Percentiles rank a stretch among this genome's conserved stretches.
These are phyloP conservation scores for Whitmania pigra DNA, from an alignment of 1,140 invertebrate species.

Conservation along the genomic window DNA sequence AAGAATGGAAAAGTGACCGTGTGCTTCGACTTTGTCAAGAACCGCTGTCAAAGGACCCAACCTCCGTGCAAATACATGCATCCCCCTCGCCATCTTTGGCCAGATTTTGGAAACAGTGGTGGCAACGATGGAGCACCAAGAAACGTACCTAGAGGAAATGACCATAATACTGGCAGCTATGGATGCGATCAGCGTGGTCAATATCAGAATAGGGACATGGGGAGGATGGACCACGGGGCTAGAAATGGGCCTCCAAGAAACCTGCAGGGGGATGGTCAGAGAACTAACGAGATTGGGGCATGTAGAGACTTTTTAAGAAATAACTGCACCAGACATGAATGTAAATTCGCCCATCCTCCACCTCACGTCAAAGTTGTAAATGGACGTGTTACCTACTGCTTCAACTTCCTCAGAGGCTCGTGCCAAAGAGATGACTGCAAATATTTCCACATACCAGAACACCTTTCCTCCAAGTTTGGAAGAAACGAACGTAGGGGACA, in stretches of 20 bases:
- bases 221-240: no score
- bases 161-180: not conserved
- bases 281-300: not conserved
- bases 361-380: not conserved
- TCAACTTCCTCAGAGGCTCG: not conserved
- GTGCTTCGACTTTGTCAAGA: slow-evolving; percentile 98
- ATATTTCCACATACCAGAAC: not conserved
- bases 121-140: slow-evolving; percentile 85
- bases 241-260: not conserved
- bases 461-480: not conserved
- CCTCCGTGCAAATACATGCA: slow-evolving; percentile 18
- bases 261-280: not conserved
- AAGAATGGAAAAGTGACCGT: slow-evolving; percentile 98
- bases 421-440: not conserved
- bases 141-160: not conserved
- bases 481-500: not conserved
- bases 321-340: not conserved
- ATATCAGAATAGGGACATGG: no score
- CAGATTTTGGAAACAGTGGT: slow-evolving; percentile 97
- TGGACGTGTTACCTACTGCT: not conserved
- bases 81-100: slow-evolving; percentile 40
- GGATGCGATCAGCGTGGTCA: not conserved
- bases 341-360: slow-evolving; percentile 10
- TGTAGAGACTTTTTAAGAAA: slow-evolving; percentile 6
- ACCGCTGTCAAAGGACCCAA: slow-evolving; percentile 4